These are phyloP conservation scores for Xenopus borealis DNA, from an alignment of 2,113 vertebrate genomes.

Conservation along the genomic window DNA sequence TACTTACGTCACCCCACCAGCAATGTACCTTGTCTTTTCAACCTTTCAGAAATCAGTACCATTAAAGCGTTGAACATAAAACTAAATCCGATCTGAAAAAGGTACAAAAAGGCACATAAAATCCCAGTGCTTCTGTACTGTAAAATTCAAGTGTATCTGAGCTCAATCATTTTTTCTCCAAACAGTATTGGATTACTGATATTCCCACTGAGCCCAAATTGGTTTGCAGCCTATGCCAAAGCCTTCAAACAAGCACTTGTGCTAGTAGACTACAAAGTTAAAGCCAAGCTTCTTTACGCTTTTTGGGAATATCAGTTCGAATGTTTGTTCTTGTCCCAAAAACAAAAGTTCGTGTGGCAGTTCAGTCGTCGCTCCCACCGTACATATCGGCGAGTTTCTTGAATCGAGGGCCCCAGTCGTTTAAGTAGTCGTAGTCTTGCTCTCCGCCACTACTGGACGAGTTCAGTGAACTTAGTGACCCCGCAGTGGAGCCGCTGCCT, in stretches of 20 bases:
- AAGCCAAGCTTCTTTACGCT: constrained; percentile 91
- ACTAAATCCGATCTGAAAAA: constrained; percentile 98
- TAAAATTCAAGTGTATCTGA: constrained; percentile 99
- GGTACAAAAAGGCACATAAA: constrained; percentile 99
- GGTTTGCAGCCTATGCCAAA: constrained; percentile 85
- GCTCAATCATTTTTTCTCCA: constrained; percentile 85
- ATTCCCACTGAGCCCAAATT: constrained; percentile 78
- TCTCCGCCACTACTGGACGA: constrained; percentile 96
- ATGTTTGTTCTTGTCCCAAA: constrained; percentile 84
- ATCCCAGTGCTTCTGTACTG: constrained; percentile 99
- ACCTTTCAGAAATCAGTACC: constrained; percentile 96
- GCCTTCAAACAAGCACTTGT: constrained; percentile 92
- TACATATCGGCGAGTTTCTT: constrained; percentile 99
- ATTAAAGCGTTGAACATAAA: constrained; percentile 99
- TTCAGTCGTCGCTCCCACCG: constrained; percentile 91
- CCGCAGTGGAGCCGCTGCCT: constrained; percentile 92
- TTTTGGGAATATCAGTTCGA: constrained; percentile 84
- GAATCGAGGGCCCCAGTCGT: constrained; percentile 97
- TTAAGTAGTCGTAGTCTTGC: constrained; percentile 99
- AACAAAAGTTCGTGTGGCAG: constrained; percentile 68
- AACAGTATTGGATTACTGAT: constrained; percentile 86
- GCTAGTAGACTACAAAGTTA: constrained; percentile 96
- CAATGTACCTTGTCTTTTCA: constrained; percentile 78
- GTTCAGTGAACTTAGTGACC: constrained; percentile 95
- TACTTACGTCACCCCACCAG: constrained; percentile 77